phyloP scores from a whole-genome alignment of 2,797 vertebrate species.

The Sebastes hopkinsi region DNA sequence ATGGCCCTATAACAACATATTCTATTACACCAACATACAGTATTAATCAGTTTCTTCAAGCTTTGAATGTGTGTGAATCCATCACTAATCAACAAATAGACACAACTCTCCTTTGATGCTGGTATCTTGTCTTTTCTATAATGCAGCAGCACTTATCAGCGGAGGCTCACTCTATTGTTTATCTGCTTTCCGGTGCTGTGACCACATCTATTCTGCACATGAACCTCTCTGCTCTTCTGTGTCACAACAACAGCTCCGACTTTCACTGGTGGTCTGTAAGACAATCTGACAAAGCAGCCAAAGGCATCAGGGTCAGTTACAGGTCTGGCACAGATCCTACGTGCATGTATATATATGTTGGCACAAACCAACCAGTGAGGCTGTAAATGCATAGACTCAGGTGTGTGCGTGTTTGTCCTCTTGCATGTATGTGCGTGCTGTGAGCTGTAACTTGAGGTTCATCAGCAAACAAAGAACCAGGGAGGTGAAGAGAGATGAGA shows the following conservation, averaged over 20 bases:
- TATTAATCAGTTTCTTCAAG: slow-evolving; percentile 28
- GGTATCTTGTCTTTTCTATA: slow-evolving; percentile 55
- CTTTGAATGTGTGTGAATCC: slow-evolving; percentile 25
- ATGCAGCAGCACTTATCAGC: slow-evolving; percentile 56
- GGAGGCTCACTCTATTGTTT: slow-evolving; percentile 26
- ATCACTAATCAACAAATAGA: slow-evolving; percentile 48
- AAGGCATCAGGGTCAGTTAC: slow-evolving; percentile 58
- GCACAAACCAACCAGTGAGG: not conserved
- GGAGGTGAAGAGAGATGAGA: slow-evolving; percentile 43
- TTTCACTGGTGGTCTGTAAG: slow-evolving; percentile 60
- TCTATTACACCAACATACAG: slow-evolving; percentile 28
- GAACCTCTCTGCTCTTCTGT: slow-evolving; percentile 31
- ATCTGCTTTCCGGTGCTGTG: slow-evolving; percentile 36
- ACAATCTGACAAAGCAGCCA: slow-evolving; percentile 32
- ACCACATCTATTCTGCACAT: slow-evolving; percentile 39
- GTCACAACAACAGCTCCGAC: slow-evolving; percentile 42
- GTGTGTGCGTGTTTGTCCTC: not conserved
- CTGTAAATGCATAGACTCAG: slow-evolving; percentile 12
- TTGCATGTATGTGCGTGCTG: slow-evolving; percentile 1
- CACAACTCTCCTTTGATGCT: slow-evolving; percentile 13
- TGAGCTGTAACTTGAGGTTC: slow-evolving; percentile 51
- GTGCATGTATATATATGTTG: not conserved
- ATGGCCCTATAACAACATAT: not conserved
- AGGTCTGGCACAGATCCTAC: slow-evolving; percentile 50
- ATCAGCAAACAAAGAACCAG: slow-evolving; percentile 46